Evolutionary conservation across 2,888 invertebrate genomes (phyloP).

Genomic region (Drosophila parthenogenetica): DNA sequence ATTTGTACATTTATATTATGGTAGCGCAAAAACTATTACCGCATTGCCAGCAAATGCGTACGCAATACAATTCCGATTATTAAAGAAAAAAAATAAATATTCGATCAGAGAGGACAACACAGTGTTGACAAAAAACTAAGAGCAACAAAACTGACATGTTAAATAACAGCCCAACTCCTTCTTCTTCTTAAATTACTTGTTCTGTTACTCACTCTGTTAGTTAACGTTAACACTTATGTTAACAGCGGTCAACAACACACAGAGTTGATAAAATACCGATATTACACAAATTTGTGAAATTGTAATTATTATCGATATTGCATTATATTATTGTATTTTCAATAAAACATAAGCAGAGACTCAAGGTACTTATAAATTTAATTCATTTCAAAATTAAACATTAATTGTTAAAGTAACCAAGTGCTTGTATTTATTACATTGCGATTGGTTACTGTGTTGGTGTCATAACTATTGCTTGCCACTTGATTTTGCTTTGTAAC

Average conservation of each 20-base stretch:
- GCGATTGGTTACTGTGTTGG: background rate
- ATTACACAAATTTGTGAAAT: too few species aligned
- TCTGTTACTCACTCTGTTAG: conserved; percentile 6
- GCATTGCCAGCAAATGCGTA: conserved; percentile 57
- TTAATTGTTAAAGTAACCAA: background rate
- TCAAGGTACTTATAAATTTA: background rate
- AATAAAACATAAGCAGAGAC: background rate
- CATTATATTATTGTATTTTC: conserved; percentile 6
- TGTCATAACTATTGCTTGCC: background rate
- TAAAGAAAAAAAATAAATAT: conserved; percentile 10
- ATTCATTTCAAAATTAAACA: background rate
- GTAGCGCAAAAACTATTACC: conserved; percentile 28
- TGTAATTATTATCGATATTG: conserved; percentile 3
- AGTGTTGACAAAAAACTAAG: conserved; percentile 62
- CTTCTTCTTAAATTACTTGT: background rate
- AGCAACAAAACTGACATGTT: conserved; percentile 49
- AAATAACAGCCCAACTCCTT: conserved; percentile 36
- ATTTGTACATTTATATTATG: conserved; percentile 18
- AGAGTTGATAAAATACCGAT: conserved; percentile 6
- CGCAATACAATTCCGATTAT: conserved; percentile 19
- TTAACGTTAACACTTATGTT: background rate
- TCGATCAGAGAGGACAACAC: conserved; percentile 25
- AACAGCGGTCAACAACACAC: background rate
- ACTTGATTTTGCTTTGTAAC: background rate
- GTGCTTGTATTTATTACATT: background rate